These are phyloP conservation scores for Oostethus manadensis DNA, from an alignment of 2,113 vertebrate genomes.

Conservation along the genomic window DNA sequence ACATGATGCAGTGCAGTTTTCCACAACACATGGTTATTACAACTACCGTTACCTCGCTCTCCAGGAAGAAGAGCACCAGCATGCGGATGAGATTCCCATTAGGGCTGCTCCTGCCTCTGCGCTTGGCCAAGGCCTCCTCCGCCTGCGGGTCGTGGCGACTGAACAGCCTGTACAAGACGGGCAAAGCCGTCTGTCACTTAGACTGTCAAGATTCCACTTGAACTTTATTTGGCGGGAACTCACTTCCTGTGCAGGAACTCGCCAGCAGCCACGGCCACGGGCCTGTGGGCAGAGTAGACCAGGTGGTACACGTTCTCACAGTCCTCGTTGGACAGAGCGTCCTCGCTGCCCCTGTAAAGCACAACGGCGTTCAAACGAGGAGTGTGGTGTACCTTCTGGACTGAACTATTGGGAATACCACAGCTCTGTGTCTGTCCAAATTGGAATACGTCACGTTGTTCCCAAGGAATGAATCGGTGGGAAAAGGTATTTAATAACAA, in stretches of 20 bases:
- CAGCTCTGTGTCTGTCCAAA: no score
- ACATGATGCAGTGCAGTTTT: no score
- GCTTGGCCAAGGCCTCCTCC: slow-evolving; percentile 95
- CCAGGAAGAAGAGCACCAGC: slow-evolving; percentile 98
- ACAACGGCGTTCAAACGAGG: no score
- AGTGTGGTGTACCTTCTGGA: no score
- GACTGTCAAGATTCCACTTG: background rate
- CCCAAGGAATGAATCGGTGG: no score
- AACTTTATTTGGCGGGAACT: slow-evolving; percentile 46
- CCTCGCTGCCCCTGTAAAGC: slow-evolving; percentile 88
- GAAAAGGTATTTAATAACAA: slow-evolving; percentile 42
- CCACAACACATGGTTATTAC: no score
- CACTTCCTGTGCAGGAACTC: slow-evolving; percentile 98
- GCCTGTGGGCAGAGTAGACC: slow-evolving; percentile 95
- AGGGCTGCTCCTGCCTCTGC: slow-evolving; percentile 92
- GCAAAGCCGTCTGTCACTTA: background rate
- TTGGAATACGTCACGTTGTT: no score
- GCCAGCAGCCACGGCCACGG: slow-evolving; percentile 94
- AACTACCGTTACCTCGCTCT: slow-evolving; percentile 88
- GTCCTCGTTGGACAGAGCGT: slow-evolving; percentile 97
- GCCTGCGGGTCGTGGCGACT: slow-evolving; percentile 96
- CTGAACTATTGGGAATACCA: no score
- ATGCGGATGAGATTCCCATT: slow-evolving; percentile 98
- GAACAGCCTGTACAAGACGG: slow-evolving; percentile 74
- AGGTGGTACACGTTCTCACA: slow-evolving; percentile 99